Percentiles rank a stretch among this genome's conserved stretches.
These are phyloP conservation scores for Phortica variegata DNA, from an alignment of 1,140 invertebrate genomes.

Conservation along the genomic window DNA sequence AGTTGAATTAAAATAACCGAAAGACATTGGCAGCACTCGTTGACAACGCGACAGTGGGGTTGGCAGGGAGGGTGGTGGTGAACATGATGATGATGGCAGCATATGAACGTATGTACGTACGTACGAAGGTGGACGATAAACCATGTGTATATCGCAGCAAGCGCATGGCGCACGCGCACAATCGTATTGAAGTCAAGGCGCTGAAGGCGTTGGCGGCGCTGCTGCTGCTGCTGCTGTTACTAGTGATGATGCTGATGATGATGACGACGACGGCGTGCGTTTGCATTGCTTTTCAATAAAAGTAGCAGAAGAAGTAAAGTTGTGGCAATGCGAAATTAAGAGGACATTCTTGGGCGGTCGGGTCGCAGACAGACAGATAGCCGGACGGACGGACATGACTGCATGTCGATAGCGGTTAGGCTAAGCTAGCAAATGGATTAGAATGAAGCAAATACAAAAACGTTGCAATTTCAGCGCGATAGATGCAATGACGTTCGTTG, in stretches of 20 bases:
- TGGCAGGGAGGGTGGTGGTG: conserved; percentile 2
- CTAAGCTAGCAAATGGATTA: too few relatives aligned
- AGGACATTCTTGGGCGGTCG: conserved; percentile 46
- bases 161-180: conserved; percentile 22
- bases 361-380: too few relatives aligned
- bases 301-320: too few relatives aligned
- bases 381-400: conserved; percentile 51
- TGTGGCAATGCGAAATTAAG: conserved; percentile 39
- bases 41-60: conserved; percentile 3
- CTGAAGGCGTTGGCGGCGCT: conserved; percentile 23
- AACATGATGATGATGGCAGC: not conserved
- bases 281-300: too few relatives aligned
- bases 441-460: conserved; percentile 34
- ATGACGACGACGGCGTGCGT: too few relatives aligned
- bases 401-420: conserved; percentile 34
- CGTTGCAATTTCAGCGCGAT: conserved; percentile 7
- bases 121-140: too few relatives aligned
- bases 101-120: too few relatives aligned
- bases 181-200: conserved; percentile 43
- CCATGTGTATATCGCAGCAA: conserved; percentile 12
- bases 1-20: conserved; percentile 53
- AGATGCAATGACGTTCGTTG: not conserved
- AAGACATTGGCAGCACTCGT: conserved; percentile 10
- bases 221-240: not conserved
- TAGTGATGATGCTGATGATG: not conserved